Evolutionary conservation across 37 sponge, comb jelly and placozoan genomes (phyloP), one percentile per base, ranked within the genome.

Genomic region (Beroe forskalii): DNA sequence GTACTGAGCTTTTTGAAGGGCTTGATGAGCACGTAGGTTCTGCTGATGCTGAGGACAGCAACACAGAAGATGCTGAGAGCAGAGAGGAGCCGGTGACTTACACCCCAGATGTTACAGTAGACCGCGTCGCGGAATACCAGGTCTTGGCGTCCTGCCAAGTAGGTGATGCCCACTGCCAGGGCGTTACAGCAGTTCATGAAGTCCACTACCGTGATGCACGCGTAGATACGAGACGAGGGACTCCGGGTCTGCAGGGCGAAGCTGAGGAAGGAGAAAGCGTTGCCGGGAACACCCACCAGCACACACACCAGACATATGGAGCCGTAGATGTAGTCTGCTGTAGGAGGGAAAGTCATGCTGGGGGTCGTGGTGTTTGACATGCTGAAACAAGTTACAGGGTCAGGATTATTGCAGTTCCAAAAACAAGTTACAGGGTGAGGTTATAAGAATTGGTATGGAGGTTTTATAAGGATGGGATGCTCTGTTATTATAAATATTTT

Each of bases 21-120:
- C 3, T 19, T 32, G 86, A 80, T 32, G n/a, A 80, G 55, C 6
- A 80, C 86, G 30, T 38, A 80, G 0, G 86, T 80, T 38, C 86
- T 32, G 28, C 55, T 44, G 23, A 80, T 41, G 27, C 55, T 44
- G 14, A 80, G 30, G 25, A 80, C 86, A 25, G 86, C 86, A 20
- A 80, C 86, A 80, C 35, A 80, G 86, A 80, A 80, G 25, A 80
- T 80, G 22, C 55, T 44, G 86, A 80, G 86, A 80, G 86, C 28
- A 4, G 86, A 80, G 9, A 80, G 55, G 43, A 80, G 86, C 3
- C 86, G 86, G 40, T 80, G 86, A 4, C 12, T 42, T 37, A 80
- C 55, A 80, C 86, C 86, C 86, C 86, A 80, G 23, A 80, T 80
- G 55, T 80, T 80, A 44, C 86, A 80, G 27, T 44, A 80, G 0